Conservation (phyloP, 2,888 invertebrate species). For the Drosophila meridionalis region DNA sequence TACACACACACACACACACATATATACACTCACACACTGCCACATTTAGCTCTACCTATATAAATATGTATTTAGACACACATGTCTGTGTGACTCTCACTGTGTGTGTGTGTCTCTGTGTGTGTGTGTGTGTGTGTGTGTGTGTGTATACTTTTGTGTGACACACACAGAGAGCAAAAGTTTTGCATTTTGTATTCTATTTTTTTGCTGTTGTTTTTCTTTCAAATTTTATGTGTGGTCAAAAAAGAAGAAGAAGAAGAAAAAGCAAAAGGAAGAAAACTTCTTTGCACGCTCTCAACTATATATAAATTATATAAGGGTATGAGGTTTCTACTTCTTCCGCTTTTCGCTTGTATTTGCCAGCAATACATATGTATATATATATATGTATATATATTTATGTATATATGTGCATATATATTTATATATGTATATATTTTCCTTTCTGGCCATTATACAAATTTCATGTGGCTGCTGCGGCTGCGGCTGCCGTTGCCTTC, state of each 20-base stretch:
- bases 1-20: conserved; percentile 7
- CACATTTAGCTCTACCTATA: conserved; percentile 20
- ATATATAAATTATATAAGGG: conserved; percentile 23
- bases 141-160: conserved; percentile 37
- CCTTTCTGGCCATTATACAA: conserved; percentile 49
- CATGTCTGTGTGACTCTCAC: not conserved
- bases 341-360: conserved; percentile 5
- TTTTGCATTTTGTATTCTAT: conserved; percentile 59
- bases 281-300: conserved; percentile 29
- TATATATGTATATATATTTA: not conserved
- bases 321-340: not conserved
- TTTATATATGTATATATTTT: conserved; percentile 13
- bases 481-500: conserved; percentile 22
- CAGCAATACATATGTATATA: conserved; percentile 6
- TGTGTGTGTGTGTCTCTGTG: not conserved
- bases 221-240: conserved; percentile 33
- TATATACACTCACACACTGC: not conserved
- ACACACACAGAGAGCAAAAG: conserved; percentile 35
- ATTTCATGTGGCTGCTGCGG: conserved; percentile 44
- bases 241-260: conserved; percentile 19
- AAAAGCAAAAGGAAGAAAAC: conserved; percentile 17
- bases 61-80: conserved; percentile 47
- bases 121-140: not conserved
- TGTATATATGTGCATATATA: not conserved
- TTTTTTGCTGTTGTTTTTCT: conserved; percentile 15